Conservation (phyloP, 2,113 vertebrate genomes). For the Pedetes capensis region DNA sequence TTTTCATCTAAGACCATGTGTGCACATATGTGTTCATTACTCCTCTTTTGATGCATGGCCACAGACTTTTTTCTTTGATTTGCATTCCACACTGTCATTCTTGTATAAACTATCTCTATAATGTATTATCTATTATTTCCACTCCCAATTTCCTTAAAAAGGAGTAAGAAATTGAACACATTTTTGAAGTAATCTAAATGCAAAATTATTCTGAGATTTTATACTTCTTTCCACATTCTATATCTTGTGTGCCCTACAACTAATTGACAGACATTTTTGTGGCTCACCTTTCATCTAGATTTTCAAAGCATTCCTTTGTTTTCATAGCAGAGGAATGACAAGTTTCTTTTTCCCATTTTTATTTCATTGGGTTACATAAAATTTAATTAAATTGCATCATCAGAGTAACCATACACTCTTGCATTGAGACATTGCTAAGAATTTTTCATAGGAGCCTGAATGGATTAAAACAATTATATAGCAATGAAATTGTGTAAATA, state of each 20-base stretch:
- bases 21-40: background rate
- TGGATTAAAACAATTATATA: background rate
- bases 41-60: background rate
- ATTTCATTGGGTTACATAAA: background rate
- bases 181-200: constrained; percentile 39
- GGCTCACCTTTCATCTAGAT: background rate
- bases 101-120: background rate
- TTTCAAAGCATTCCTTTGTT: constrained; percentile 35
- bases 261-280: background rate
- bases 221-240: background rate
- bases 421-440: background rate
- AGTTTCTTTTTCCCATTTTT: background rate
- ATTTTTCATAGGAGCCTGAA: background rate
- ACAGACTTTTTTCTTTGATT: background rate
- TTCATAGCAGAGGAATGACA: background rate
- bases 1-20: background rate
- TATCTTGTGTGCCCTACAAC: background rate
- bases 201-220: constrained; percentile 21
- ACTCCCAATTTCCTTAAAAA: constrained; percentile 32
- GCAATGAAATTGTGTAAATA: background rate
- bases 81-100: background rate
- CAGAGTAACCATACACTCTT: background rate
- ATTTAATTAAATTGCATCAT: background rate
- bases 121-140: background rate
- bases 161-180: constrained; percentile 11